phyloP scores from a whole-genome alignment of 2,888 invertebrate species.

The Conops quadrifasciatus region DNA sequence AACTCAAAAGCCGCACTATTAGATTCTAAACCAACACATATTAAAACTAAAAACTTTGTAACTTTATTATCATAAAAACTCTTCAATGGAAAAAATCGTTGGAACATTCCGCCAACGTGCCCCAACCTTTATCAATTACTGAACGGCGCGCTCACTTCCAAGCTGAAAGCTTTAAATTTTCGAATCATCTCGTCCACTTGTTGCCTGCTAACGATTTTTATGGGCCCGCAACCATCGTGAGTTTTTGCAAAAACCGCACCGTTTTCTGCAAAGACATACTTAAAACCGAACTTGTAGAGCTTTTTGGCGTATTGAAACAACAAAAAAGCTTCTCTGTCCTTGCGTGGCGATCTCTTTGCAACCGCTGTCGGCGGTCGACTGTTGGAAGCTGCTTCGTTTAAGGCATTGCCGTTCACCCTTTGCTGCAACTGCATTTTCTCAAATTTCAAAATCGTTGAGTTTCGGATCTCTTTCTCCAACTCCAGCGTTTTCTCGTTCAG shows the following conservation, averaged over 20 bases:
- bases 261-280: not conserved
- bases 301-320: conserved; percentile 2
- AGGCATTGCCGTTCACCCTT: not conserved
- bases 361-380: not conserved
- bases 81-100: not conserved
- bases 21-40: no score
- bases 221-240: not conserved
- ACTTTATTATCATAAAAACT: no score
- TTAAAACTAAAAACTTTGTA: no score
- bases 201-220: not conserved
- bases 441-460: not conserved
- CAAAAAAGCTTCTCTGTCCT: not conserved
- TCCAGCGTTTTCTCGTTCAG: conserved; percentile 3
- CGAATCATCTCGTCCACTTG: not conserved
- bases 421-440: conserved; percentile 14
- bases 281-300: not conserved
- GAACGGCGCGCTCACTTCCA: no score
- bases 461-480: conserved; percentile 18
- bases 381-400: not conserved
- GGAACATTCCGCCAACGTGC: not conserved
- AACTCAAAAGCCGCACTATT: no score
- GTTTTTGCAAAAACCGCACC: not conserved
- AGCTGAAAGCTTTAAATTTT: not conserved
- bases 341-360: not conserved
- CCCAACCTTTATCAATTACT: not conserved